Percentiles rank a stretch among this genome's conserved stretches.
Conservation (phyloP, 2,113 vertebrate species). For the Puma concolor region DNA sequence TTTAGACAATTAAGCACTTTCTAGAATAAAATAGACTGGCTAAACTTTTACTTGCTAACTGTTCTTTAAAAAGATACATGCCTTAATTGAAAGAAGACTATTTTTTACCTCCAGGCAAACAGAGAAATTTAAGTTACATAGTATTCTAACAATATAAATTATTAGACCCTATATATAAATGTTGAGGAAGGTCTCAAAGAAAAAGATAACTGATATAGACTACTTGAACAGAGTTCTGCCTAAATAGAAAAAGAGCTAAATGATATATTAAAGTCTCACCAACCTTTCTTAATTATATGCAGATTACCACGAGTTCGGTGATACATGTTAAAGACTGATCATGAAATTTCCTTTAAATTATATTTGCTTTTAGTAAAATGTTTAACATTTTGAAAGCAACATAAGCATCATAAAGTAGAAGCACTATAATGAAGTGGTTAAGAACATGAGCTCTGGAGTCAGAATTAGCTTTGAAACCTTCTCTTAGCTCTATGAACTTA, state of each 20-base stretch:
- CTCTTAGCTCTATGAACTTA: neutral
- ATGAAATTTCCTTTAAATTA: constrained; percentile 7
- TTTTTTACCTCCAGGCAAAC: neutral
- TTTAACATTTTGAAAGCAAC: constrained; percentile 14
- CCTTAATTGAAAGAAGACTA: neutral
- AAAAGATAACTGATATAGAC: neutral
- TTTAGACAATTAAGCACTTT: constrained; percentile 9
- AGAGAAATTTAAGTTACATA: neutral
- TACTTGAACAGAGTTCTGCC: neutral
- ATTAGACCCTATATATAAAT: neutral
- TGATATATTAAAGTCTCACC: neutral
- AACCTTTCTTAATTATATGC: neutral
- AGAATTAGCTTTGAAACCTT: neutral
- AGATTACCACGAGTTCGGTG: neutral
- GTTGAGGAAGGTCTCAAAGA: neutral
- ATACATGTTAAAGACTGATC: neutral
- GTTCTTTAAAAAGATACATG: neutral
- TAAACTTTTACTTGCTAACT: neutral
- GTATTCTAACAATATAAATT: constrained; percentile 1
- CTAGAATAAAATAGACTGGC: neutral
- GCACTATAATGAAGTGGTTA: neutral
- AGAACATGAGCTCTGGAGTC: neutral
- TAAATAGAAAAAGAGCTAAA: neutral
- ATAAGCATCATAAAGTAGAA: neutral
- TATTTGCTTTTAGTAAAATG: neutral